Percentiles rank a stretch among this genome's conserved stretches.
Evolutionary conservation across 2,113 vertebrate species (phyloP).

Genomic region (Syngnathoides biaculeatus): DNA sequence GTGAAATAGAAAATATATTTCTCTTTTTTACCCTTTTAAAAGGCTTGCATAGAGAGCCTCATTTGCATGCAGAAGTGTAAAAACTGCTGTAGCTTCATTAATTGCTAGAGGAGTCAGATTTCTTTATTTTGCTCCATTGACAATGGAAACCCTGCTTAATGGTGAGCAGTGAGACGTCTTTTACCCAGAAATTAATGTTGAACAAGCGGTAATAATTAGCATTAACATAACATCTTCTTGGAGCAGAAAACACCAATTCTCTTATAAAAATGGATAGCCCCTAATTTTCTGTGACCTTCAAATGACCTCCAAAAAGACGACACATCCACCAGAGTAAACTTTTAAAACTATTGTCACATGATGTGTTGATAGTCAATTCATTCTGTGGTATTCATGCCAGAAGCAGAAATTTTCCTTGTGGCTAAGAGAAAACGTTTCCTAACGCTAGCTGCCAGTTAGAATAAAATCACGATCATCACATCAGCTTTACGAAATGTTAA

Average conservation of each 20-base stretch:
- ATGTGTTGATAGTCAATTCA: not conserved
- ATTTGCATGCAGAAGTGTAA: conserved; percentile 32
- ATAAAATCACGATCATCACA: conserved; percentile 2
- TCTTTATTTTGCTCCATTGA: conserved; percentile 20
- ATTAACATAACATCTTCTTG: conserved; percentile 23
- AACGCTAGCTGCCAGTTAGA: conserved; percentile 1
- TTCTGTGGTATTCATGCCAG: not conserved
- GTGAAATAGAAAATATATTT: conserved; percentile 31
- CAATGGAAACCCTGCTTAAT: not conserved
- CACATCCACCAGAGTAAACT: not conserved
- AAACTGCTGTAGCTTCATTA: conserved; percentile 24
- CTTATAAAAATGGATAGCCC: conserved; percentile 29
- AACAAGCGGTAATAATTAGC: conserved; percentile 21
- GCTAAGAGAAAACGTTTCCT: not conserved
- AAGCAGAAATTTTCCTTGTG: not conserved
- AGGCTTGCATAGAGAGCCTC: conserved; percentile 34
- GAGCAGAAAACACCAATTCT: conserved; percentile 22
- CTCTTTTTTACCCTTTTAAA: conserved; percentile 41
- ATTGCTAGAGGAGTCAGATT: conserved; percentile 8
- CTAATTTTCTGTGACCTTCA: not conserved
- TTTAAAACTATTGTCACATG: conserved; percentile 1
- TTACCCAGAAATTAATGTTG: conserved; percentile 12
- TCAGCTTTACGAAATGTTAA: not conserved
- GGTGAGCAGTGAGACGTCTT: not conserved
- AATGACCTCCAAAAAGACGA: not conserved